These are phyloP conservation scores for Ara ararauna DNA, from an alignment of 2,797 vertebrate genomes.

Conservation along the genomic window DNA sequence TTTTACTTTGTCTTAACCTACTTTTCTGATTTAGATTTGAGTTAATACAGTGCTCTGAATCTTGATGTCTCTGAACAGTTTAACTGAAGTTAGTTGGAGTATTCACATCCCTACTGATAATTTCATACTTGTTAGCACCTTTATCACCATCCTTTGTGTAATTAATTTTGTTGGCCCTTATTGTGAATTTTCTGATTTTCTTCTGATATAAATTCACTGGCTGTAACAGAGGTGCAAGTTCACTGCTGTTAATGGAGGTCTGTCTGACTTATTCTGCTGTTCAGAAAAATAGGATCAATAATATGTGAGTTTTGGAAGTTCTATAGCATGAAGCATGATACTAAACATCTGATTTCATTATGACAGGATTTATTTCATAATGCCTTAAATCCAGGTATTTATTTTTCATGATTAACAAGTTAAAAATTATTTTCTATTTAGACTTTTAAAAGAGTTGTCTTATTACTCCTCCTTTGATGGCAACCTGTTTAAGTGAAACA, in stretches of 20 bases:
- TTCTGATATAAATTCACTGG: neutral
- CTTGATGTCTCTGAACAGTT: neutral
- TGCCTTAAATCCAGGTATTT: neutral
- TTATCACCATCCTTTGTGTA: neutral
- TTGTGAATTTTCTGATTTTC: neutral
- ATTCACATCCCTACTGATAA: neutral
- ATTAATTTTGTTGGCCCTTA: neutral
- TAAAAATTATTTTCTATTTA: slow-evolving; percentile 19
- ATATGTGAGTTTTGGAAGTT: neutral
- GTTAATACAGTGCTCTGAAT: neutral
- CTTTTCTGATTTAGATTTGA: neutral
- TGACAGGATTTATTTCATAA: neutral
- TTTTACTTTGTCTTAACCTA: neutral
- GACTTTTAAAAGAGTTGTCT: neutral
- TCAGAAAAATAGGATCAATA: neutral
- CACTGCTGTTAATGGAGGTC: neutral
- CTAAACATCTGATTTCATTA: neutral
- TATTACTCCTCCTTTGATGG: neutral
- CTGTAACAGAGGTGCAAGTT: neutral
- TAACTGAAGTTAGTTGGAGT: neutral
- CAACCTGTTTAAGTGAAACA: slow-evolving; percentile 28
- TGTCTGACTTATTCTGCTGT: neutral
- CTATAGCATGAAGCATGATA: neutral
- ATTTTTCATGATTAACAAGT: slow-evolving; percentile 4
- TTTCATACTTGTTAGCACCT: neutral